Percentiles rank a stretch among this genome's conserved stretches.
Conservation (phyloP, 2,797 vertebrate species). For the Poeciliopsis paucimaculata region DNA sequence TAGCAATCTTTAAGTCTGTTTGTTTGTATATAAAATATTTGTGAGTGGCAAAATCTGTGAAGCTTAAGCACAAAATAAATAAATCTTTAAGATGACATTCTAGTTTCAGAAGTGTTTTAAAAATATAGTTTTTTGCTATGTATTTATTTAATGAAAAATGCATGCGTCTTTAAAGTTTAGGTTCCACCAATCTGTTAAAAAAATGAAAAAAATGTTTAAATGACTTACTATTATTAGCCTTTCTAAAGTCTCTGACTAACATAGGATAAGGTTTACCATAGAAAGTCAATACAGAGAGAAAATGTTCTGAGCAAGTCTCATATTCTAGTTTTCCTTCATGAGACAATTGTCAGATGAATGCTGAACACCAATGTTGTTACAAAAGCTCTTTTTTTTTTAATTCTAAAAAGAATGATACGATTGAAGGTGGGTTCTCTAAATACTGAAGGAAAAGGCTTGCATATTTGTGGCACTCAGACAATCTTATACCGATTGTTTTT, state of each 20-base stretch:
- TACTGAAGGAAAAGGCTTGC: neutral
- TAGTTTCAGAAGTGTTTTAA: neutral
- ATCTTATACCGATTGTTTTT: neutral
- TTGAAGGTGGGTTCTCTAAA: neutral
- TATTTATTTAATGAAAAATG: neutral
- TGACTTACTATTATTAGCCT: neutral
- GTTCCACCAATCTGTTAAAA: neutral
- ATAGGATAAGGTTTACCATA: neutral
- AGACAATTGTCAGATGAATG: neutral
- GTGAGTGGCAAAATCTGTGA: neutral
- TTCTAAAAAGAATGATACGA: neutral
- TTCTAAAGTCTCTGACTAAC: too few species aligned
- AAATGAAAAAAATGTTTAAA: neutral
- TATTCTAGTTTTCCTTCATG: neutral
- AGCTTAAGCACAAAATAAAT: neutral
- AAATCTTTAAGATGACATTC: neutral
- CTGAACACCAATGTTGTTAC: neutral
- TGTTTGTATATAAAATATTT: neutral
- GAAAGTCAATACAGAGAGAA: neutral
- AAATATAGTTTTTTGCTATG: neutral
- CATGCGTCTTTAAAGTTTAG: neutral
- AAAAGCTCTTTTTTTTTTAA: neutral
- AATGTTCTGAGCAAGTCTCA: neutral
- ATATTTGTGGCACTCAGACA: neutral
- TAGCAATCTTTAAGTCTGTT: neutral